phyloP scores from a whole-genome alignment of 2,888 invertebrate species.

The Philopedon plagiatum region DNA sequence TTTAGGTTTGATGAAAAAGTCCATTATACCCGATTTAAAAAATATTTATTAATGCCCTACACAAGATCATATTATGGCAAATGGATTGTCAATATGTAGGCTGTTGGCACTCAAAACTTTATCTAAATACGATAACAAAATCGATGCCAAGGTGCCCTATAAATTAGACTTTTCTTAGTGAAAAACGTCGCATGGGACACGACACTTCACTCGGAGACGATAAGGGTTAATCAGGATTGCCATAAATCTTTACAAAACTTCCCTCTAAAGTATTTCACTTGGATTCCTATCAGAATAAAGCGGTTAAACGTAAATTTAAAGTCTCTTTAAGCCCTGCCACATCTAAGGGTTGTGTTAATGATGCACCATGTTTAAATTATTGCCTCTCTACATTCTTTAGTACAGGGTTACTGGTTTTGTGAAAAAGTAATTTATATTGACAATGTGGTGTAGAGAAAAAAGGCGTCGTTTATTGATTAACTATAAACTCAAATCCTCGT shows the following conservation, averaged over 20 bases:
- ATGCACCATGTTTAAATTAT: background rate
- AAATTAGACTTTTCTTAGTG: background rate
- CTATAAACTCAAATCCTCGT: too few relatives aligned
- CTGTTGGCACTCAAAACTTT: too few relatives aligned
- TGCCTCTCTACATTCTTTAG: background rate
- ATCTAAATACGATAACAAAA: too few relatives aligned
- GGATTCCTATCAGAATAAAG: slow-evolving; percentile 5
- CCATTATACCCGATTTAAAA: too few relatives aligned
- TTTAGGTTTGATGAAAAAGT: too few relatives aligned
- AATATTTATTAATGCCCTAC: too few relatives aligned
- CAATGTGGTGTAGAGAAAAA: too few relatives aligned
- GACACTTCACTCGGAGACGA: slow-evolving; percentile 1
- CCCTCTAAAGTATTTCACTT: slow-evolving; percentile 7
- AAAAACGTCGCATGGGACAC: background rate
- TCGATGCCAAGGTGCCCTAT: background rate
- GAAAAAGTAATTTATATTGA: too few relatives aligned
- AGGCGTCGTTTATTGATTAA: too few relatives aligned
- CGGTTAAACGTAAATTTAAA: slow-evolving; percentile 18
- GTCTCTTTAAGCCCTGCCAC: background rate
- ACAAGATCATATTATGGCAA: too few relatives aligned
- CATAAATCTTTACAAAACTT: slow-evolving; percentile 12
- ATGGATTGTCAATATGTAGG: too few relatives aligned
- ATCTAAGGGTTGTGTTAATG: slow-evolving; percentile 2
- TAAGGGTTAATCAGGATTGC: slow-evolving; percentile 9
- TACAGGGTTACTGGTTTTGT: background rate